These are phyloP conservation scores for Thamnophis elegans DNA, from an alignment of 2,797 vertebrate species.

Conservation along the genomic window DNA sequence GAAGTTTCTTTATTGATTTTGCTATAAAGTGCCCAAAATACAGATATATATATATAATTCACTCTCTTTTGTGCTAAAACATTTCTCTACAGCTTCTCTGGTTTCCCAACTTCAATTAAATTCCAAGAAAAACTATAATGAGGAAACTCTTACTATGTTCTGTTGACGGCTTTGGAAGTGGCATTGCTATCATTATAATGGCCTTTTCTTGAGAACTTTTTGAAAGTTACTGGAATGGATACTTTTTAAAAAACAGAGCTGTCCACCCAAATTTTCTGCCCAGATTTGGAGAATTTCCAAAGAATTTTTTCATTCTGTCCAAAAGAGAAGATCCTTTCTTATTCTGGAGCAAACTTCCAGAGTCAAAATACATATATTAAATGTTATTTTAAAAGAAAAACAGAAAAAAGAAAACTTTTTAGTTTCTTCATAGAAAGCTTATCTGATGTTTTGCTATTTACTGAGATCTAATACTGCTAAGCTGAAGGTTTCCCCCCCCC, in stretches of 20 bases:
- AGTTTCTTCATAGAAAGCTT: conserved; percentile 39
- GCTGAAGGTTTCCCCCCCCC: conserved; percentile 42
- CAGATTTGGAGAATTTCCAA: background rate
- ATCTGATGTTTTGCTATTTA: background rate
- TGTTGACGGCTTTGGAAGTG: background rate
- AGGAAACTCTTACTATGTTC: background rate
- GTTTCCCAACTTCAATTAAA: background rate
- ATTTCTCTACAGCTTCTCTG: background rate
- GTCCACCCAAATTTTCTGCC: background rate
- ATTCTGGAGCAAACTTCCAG: conserved; percentile 1
- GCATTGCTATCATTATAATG: background rate
- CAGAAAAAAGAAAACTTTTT: conserved; percentile 24
- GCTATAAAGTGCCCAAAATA: background rate
- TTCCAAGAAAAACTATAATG: background rate
- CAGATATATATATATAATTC: background rate
- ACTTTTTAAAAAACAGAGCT: background rate
- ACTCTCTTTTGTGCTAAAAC: background rate
- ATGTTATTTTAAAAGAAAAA: background rate
- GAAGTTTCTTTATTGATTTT: background rate
- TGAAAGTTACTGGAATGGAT: background rate
- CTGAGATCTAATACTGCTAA: conserved; percentile 30
- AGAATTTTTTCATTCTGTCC: conserved; percentile 36
- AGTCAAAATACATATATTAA: conserved; percentile 52
- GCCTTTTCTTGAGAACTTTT: background rate
- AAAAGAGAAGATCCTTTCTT: conserved; percentile 14